These are phyloP conservation scores for Andrena bicolor DNA, from an alignment of 2,888 invertebrate genomes.

Conservation along the genomic window DNA sequence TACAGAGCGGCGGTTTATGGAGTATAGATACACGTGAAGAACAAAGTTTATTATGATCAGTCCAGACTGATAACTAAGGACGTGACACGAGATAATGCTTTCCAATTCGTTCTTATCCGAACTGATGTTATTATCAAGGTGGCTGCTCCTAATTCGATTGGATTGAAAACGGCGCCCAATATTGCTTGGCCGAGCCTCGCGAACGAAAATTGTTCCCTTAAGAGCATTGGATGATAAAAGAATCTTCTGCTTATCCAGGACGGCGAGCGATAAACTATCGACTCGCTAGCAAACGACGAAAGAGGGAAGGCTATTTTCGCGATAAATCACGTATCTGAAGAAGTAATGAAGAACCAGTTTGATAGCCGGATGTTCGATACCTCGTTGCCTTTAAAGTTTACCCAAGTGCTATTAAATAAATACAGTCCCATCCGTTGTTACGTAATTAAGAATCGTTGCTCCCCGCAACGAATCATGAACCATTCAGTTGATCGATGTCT, in stretches of 20 bases:
- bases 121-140: slow-evolving; percentile 60
- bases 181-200: slow-evolving; percentile 9
- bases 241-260: slow-evolving; percentile 70
- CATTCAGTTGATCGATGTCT: neutral
- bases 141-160: slow-evolving; percentile 63
- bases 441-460: slow-evolving; percentile 1
- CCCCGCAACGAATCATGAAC: neutral
- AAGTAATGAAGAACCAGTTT: slow-evolving; percentile 40
- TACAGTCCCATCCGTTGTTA: neutral
- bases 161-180: slow-evolving; percentile 35
- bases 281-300: slow-evolving; percentile 62
- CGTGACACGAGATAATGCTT: slow-evolving; percentile 41
- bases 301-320: slow-evolving; percentile 63
- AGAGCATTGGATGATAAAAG: slow-evolving; percentile 82
- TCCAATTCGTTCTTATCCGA: slow-evolving; percentile 46
- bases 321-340: slow-evolving; percentile 68
- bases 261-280: slow-evolving; percentile 51
- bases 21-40: no score
- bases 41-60: neutral
- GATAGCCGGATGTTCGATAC: slow-evolving; percentile 3
- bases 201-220: slow-evolving; percentile 57
- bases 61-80: neutral
- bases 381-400: slow-evolving; percentile 25
- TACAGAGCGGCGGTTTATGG: no score
- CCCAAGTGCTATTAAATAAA: slow-evolving; percentile 35